Evolutionary conservation across 1,140 invertebrate species (phyloP).

Genomic region (Drosophila aff.): DNA sequence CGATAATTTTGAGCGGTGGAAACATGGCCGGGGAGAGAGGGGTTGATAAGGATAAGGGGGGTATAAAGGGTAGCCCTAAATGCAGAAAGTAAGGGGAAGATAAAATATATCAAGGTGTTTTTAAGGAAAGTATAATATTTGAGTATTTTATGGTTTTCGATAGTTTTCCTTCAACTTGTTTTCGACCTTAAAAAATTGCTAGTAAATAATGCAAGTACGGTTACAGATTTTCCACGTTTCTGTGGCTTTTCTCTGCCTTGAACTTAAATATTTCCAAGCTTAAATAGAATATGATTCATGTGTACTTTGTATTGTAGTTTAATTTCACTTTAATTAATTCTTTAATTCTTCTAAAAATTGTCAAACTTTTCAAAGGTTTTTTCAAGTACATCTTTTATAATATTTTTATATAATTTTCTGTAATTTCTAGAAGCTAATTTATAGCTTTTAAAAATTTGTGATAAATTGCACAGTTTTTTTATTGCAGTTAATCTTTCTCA

Average conservation of each 20-base stretch:
- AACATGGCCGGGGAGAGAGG: background rate
- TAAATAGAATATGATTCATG: background rate
- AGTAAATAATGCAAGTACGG: background rate
- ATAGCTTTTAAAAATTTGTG: background rate
- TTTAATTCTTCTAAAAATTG: background rate
- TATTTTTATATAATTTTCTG: background rate
- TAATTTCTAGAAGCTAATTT: background rate
- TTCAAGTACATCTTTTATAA: too few relatives aligned
- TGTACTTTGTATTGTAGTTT: too few relatives aligned
- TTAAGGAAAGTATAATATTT: background rate
- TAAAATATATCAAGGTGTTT: background rate
- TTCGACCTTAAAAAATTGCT: background rate
- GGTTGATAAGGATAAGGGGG: background rate
- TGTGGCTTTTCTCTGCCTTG: too few relatives aligned
- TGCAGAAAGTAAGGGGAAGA: background rate
- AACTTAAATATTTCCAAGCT: background rate
- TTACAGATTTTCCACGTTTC: background rate
- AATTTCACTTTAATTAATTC: background rate
- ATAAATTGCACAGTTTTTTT: background rate
- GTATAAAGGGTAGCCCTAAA: background rate
- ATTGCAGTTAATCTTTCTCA: background rate
- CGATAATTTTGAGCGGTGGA: conserved; percentile 2
- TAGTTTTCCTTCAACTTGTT: too few relatives aligned
- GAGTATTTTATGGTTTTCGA: background rate
- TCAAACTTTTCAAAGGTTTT: background rate